Evolutionary conservation across 2,113 vertebrate species (phyloP), one percentile per base, ranked within the genome.

Genomic region (Sinocyclocheilus anshuiensis): DNA sequence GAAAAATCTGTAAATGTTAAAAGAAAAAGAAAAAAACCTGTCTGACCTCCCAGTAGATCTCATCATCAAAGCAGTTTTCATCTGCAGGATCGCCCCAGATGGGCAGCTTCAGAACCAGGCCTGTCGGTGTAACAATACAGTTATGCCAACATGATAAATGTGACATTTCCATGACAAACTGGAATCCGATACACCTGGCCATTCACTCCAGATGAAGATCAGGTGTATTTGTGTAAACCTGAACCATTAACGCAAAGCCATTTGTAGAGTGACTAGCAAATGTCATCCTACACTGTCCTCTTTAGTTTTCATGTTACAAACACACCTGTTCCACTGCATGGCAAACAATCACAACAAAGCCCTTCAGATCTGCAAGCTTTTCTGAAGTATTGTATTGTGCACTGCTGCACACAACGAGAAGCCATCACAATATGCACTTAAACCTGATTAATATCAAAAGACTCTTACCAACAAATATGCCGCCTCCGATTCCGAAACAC

Each of bases 1-100:
- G 1, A 20, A 72, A 69, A 72, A 11, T 26, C 2, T 26, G n/a
- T 63, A 63, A 26, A 20, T 33, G 2, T 13, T 11, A 33, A 69
- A 65, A n/a, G 4, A 74, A 7, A 22, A 67, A 24, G n/a, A 50
- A 72, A 11, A 29, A 69, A 39, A 39, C 39, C 8, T 13, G 5
- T 59, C 96, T 96, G 87, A 98, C 98, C 97, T 98, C 96, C 98
- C 98, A 99, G 91, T 99, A 99, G 1, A 94, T 0, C 2, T 91
- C 93, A 53, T 99, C 98, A 59, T 98, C 96, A 86, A 97, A 99
- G 93, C 98, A 99, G 88, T 95, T 95, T 89, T 98, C 96, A 81
- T 97, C 96, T 0, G 96, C 91, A 0, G 96, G 81, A 79, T 98
- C 97, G 1, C 97, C 97, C 97, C 97, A 99, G 80, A 98, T 86